Evolutionary conservation across 30 jellyfish, hydroid and myxozoan genomes (phyloP), one percentile per base, ranked within the genome.

Genomic region (Cassiopea andromeda): DNA sequence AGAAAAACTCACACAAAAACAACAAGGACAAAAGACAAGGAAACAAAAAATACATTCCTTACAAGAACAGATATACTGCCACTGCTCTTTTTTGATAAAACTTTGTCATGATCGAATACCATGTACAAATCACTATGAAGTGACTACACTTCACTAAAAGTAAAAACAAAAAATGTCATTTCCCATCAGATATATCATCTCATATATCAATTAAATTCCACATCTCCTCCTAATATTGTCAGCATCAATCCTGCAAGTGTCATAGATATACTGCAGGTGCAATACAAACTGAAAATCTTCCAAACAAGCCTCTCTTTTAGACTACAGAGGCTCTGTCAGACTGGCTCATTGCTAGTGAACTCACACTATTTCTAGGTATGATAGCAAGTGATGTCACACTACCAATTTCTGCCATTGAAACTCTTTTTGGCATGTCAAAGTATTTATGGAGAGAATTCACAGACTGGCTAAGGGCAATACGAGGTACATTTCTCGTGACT

Each of bases 321-420:
- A 87, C 94, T n/a, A 87, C 87, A 18, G 94, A 87, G 1, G 94
- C 94, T 16, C 89, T 50, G 72, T 87, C 94, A 15, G 80, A 47
- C 64, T 83, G 83, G 69, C 70, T 87, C 43, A 75, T 43, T 44
- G 69, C 90, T 2, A 78, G 17, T 2, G 74, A 77, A 74, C 86
- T 77, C 9, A 77, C 73, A 48, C 86, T 49, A 50, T 75, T 60
- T 78, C 94, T 49, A 1, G 97, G 97, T 66, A 92, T 92, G 61
- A 91, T 98, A 5, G 3, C 79, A 73, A 96, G 77, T 17, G 99
- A 96, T n/a, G 97, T 77, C 57, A 88, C 94, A 89, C 99, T 96
- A 38, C 98, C 99, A 69, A 90, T 88, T 46, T 96, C 97, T 67
- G 90, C 92, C 98, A 96, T 91, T 27, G 97, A 81, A 2, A 96